Conservation (phyloP, 2,888 invertebrate genomes). For the Hypercompe scribonia region DNA sequence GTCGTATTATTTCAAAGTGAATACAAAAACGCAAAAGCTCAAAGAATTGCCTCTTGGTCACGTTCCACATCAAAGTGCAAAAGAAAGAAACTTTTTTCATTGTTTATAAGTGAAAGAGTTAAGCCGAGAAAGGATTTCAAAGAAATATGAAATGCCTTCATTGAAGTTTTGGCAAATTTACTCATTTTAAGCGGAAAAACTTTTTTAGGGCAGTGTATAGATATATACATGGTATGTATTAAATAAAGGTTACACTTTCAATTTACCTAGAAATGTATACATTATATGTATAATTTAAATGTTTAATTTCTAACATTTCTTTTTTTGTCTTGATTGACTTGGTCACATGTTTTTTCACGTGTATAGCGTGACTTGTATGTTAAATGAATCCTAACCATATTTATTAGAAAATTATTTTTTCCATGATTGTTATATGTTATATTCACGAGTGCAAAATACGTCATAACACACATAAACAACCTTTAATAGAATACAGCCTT, state of each 20-base stretch:
- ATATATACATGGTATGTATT: conserved; percentile 4
- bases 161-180: conserved; percentile 36
- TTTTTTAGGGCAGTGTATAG: conserved; percentile 13
- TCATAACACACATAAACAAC: no score
- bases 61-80: conserved; percentile 6
- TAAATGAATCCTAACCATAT: no score
- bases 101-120: conserved; percentile 34
- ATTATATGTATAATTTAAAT: background rate
- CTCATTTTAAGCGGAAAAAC: conserved; percentile 21
- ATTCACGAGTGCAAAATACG: no score
- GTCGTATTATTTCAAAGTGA: background rate
- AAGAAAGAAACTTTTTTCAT: conserved; percentile 30
- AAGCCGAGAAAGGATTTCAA: conserved; percentile 27
- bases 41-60: background rate
- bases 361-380: background rate
- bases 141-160: conserved; percentile 33
- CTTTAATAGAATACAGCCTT: no score
- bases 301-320: background rate
- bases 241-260: background rate
- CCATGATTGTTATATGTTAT: no score
- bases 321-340: background rate
- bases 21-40: background rate
- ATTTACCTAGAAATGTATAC: conserved; percentile 4
- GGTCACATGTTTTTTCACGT: background rate
- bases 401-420: no score